Percentiles rank a stretch among this genome's conserved stretches.
phyloP scores from a whole-genome alignment of 2,797 vertebrate species.

The Malurus leucopterus region DNA sequence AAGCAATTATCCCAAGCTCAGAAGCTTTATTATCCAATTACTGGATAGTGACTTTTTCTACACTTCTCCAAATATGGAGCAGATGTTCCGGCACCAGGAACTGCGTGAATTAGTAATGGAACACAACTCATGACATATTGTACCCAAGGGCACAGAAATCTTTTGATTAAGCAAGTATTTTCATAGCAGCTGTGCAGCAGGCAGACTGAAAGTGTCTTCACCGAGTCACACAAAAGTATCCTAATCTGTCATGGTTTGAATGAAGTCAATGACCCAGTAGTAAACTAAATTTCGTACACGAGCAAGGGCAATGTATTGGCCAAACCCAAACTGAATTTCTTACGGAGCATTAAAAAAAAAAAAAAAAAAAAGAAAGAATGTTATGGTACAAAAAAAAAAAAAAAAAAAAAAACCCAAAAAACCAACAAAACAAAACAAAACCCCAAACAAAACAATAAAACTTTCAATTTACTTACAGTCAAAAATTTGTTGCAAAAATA shows the following conservation, averaged over 20 bases:
- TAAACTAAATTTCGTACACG: background rate
- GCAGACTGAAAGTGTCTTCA: background rate
- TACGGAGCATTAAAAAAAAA: no score
- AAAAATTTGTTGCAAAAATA: background rate
- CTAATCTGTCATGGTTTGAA: background rate
- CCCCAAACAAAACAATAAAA: accelerated
- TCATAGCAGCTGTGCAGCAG: background rate
- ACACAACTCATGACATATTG: constrained; percentile 28
- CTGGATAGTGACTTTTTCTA: constrained; percentile 4
- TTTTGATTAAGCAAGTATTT: constrained; percentile 39
- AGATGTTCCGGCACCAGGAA: constrained; percentile 18
- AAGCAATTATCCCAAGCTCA: constrained; percentile 9
- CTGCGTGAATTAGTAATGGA: background rate
- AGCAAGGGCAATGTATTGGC: no score
- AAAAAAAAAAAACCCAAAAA: background rate
- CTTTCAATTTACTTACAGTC: background rate
- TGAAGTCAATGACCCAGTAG: background rate
- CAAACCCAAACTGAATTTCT: no score
- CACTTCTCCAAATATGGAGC: constrained; percentile 1
- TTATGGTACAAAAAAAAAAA: background rate
- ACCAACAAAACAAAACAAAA: background rate
- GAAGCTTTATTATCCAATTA: constrained; percentile 46
- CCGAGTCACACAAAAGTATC: background rate
- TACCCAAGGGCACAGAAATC: constrained; percentile 20
- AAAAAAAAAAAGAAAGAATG: no score